phyloP scores from a whole-genome alignment of 2,113 vertebrate species.

The Rattus norvegicus region GRCr8 NC_086026.1:101449501-101450000 shows the following conservation, averaged over 20 bases:
- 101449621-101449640: not conserved
- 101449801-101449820: not conserved
- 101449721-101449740: not conserved
- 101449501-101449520: not conserved
- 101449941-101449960: not conserved
- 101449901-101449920: not conserved
- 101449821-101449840: not conserved
- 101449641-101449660: not conserved
- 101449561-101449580: conserved; percentile 7
- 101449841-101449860: conserved; percentile 10
- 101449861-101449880: not conserved
- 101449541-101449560: not conserved
- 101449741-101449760: not conserved
- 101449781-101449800: not conserved
- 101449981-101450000: not conserved
- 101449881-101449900: not conserved
- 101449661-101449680: not conserved
- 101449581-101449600: not conserved
- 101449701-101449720: not conserved
- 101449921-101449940: not conserved
- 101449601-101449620: not conserved
- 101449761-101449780: not conserved
- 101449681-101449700: not conserved
- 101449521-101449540: not conserved
- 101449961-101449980: not conserved